phyloP scores from a whole-genome alignment of 2,797 vertebrate species.

The Hephaestus fuliginosus region DNA sequence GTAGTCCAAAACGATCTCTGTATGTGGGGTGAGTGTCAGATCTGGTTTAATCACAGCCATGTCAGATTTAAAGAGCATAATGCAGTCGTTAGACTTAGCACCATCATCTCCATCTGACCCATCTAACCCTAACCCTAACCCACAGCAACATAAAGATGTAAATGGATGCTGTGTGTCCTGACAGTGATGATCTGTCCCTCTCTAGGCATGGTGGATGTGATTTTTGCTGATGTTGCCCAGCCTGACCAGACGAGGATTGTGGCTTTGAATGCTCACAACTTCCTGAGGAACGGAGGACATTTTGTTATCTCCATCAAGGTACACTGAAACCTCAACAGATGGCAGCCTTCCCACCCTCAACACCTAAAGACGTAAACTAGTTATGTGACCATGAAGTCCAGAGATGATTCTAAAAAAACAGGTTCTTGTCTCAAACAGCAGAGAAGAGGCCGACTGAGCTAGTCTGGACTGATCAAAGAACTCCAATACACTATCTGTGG shows the following conservation, averaged over 20 bases:
- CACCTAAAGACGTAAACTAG: not conserved
- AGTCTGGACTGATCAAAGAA: not conserved
- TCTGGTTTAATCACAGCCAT: no score
- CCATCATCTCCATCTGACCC: not conserved
- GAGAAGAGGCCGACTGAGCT: not conserved
- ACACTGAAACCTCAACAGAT: not conserved
- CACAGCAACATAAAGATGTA: not conserved
- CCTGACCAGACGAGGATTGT: conserved; percentile 96
- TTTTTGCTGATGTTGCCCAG: conserved; percentile 95
- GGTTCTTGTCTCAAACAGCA: not conserved
- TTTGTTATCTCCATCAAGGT: conserved; percentile 98
- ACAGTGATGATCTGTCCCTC: not conserved
- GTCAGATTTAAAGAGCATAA: not conserved
- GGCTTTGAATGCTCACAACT: conserved; percentile 94
- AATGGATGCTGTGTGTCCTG: not conserved
- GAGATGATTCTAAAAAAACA: not conserved
- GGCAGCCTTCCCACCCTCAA: no score
- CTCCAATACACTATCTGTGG: no score
- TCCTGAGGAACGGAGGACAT: conserved; percentile 94
- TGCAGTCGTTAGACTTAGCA: not conserved
- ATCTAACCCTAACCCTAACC: no score
- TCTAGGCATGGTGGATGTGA: conserved; percentile 96
- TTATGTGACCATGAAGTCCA: not conserved
- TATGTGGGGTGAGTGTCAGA: not conserved
- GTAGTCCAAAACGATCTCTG: conserved; percentile 31